Evolutionary conservation across 2,888 invertebrate genomes (phyloP), one percentile per base, ranked within the genome.

Genomic region (Catocala fraxini): DNA sequence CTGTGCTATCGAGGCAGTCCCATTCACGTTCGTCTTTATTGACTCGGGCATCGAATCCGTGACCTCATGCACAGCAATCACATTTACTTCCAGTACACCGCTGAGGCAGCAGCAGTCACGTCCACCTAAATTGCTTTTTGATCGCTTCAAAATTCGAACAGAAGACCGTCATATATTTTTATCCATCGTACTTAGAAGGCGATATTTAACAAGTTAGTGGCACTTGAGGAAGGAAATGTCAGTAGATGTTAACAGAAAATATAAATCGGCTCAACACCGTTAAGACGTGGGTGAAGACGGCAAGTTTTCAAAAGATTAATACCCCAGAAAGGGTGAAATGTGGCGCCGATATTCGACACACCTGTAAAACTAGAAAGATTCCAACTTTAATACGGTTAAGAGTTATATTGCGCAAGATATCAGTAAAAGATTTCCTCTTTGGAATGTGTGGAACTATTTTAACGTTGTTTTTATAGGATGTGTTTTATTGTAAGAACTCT

Each of bases 221-320:
- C 9, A 39, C 12, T 12, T 12, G n/a, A 11, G 9, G 42, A 45
- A 52, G 33, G 9, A 46, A 51, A 43, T 33, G n/a, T 46, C 46
- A 15, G 52, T 61, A 56, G 48, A 57, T 56, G 58, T 49, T 48
- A 59, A 56, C 45, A 42, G 15, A 15, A 39, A 63, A 56, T 51
- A 68, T 54, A 65, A 58, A 58, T 58, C 60, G 45, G 13, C 54
- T 53, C 11, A 58, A 12, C 60, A 42, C 51, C 58, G 46, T 12
- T 51, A 51, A 57, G 49, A 54, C 13, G 47, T 11, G 43, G 58
- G 15, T 51, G 56, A 42, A 41, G 15, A 49, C 41, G 56, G 52
- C 3, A 53, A 69, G 69, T 56, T 69, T 71, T 56, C 47, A 47
- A 55, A 46, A 69, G 63, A 71, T 66, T 69, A 71, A 71, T 57